phyloP scores from a whole-genome alignment of 2,888 invertebrate genomes.

The Molanna angustata region DNA sequence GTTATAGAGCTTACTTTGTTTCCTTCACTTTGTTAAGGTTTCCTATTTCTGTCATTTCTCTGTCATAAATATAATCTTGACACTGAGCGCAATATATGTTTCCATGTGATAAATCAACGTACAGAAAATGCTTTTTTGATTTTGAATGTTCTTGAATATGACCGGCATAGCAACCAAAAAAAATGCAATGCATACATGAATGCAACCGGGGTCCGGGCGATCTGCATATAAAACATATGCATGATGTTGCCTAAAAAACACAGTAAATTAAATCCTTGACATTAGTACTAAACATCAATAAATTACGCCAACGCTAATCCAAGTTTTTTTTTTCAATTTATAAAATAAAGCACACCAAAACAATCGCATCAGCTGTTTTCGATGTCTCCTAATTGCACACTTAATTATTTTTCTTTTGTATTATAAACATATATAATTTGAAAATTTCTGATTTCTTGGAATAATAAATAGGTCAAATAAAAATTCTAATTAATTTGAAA shows the following conservation, averaged over 20 bases:
- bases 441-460: neutral
- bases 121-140: constrained; percentile 76
- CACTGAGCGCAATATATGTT: constrained; percentile 88
- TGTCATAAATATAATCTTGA: constrained; percentile 89
- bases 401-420: neutral
- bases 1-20: constrained; percentile 52
- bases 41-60: constrained; percentile 61
- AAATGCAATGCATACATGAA: constrained; percentile 87
- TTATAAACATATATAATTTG: neutral
- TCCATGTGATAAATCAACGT: constrained; percentile 85
- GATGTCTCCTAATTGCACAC: constrained; percentile 4
- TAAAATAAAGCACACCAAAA: constrained; percentile 18
- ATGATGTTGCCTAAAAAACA: constrained; percentile 67
- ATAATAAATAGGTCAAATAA: neutral
- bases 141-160: constrained; percentile 87
- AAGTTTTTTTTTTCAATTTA: neutral
- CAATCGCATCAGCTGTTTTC: constrained; percentile 27
- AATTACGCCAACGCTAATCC: too few relatives aligned
- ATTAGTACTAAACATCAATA: too few relatives aligned
- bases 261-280: too few relatives aligned
- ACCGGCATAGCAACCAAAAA: constrained; percentile 84
- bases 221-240: constrained; percentile 80
- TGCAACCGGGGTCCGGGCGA: constrained; percentile 76
- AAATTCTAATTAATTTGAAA: constrained; percentile 1
- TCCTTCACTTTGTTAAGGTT: constrained; percentile 54